phyloP scores from a whole-genome alignment of 2,797 vertebrate genomes.

The Gambelia wislizenii region DNA sequence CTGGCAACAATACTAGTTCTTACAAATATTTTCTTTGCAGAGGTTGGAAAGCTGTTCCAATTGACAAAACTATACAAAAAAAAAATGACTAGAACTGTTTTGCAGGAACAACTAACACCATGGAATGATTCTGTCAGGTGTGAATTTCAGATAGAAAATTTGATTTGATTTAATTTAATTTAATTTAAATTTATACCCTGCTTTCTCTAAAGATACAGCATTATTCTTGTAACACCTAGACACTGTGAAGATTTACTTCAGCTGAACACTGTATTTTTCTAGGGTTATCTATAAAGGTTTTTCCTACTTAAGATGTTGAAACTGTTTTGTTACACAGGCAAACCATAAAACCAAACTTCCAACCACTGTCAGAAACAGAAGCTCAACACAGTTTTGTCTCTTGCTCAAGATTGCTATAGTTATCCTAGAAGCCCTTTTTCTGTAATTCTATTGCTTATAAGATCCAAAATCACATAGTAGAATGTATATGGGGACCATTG shows the following conservation, averaged over 20 bases:
- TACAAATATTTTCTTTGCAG: background rate
- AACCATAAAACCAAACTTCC: background rate
- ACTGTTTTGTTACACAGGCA: background rate
- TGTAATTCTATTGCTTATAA: background rate
- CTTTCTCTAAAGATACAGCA: too few relatives aligned
- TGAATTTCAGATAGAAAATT: background rate
- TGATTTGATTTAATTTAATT: too few relatives aligned
- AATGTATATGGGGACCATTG: too few relatives aligned
- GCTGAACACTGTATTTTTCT: background rate
- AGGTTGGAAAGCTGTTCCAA: background rate
- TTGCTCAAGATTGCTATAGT: background rate
- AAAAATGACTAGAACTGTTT: background rate
- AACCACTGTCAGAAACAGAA: background rate
- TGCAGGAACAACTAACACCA: background rate
- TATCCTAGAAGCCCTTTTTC: background rate
- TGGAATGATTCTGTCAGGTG: background rate
- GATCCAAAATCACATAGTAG: background rate
- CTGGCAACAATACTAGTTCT: background rate
- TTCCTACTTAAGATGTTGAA: background rate
- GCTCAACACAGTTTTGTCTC: background rate
- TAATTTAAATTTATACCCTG: too few relatives aligned
- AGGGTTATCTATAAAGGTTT: background rate
- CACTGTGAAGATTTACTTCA: conserved; percentile 18
- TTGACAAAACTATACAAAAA: background rate
- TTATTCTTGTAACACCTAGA: background rate